A percentile compares a stretch with the other conserved stretches of the same genome.
These are phyloP conservation scores for Philaethria dido DNA, from an alignment of 2,888 invertebrate species.

Conservation along the genomic window DNA sequence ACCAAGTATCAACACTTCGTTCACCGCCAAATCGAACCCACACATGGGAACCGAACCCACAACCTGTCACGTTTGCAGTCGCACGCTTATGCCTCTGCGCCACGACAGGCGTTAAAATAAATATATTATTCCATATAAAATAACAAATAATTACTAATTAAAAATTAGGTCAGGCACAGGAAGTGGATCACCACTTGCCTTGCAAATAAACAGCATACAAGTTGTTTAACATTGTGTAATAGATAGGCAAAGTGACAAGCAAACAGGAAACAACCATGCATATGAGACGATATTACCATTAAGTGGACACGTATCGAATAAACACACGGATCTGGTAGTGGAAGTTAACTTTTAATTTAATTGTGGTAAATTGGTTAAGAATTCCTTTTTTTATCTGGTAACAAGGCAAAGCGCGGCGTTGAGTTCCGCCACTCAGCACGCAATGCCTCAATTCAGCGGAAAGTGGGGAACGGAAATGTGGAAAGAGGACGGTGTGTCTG, in stretches of 20 bases:
- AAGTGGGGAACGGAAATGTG: too few relatives aligned
- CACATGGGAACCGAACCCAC: too few relatives aligned
- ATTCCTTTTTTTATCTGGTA: not conserved
- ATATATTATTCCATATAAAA: too few relatives aligned
- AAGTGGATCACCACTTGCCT: constrained; percentile 6
- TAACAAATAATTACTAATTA: not conserved
- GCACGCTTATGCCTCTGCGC: too few relatives aligned
- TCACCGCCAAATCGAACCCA: too few relatives aligned
- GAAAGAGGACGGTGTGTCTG: too few relatives aligned
- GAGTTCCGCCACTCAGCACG: too few relatives aligned
- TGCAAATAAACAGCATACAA: constrained; percentile 1
- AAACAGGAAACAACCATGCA: constrained; percentile 38
- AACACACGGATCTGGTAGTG: constrained; percentile 25
- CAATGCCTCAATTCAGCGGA: too few relatives aligned
- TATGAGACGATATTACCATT: constrained; percentile 41
- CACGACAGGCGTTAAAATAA: too few relatives aligned
- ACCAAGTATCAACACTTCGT: too few relatives aligned
- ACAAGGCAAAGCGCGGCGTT: too few relatives aligned
- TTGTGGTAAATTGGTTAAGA: not conserved
- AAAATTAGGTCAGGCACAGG: constrained; percentile 14
- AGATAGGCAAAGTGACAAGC: constrained; percentile 35
- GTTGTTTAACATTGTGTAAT: constrained; percentile 22
- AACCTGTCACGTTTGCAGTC: too few relatives aligned
- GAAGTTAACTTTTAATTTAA: not conserved
- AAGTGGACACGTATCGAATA: constrained; percentile 40